These are phyloP conservation scores for Erebia palarica DNA, from an alignment of 2,888 invertebrate genomes.

Conservation along the genomic window DNA sequence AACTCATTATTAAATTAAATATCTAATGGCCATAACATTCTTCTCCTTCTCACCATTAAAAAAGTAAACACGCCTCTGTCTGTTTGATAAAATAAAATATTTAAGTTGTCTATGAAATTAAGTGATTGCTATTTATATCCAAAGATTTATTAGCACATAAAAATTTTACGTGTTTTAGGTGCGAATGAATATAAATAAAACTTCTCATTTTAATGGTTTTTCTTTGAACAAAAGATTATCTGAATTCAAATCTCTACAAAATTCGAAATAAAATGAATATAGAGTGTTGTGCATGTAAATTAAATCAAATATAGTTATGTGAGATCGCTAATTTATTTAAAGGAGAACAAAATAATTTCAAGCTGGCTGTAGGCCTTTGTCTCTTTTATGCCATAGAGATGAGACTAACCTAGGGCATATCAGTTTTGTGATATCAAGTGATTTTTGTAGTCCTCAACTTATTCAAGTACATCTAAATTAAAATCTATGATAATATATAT, in stretches of 20 bases:
- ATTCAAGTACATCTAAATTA: too few relatives aligned
- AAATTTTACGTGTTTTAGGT: slow-evolving; percentile 2
- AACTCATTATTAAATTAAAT: too few relatives aligned
- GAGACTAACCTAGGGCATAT: too few relatives aligned
- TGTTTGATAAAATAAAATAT: not conserved
- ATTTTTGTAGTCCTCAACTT: too few relatives aligned
- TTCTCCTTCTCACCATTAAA: too few relatives aligned
- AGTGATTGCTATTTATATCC: slow-evolving; percentile 1
- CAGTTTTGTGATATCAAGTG: too few relatives aligned
- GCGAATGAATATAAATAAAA: not conserved
- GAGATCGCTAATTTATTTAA: not conserved
- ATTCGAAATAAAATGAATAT: not conserved
- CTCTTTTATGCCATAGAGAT: too few relatives aligned
- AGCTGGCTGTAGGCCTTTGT: too few relatives aligned
- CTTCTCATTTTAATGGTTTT: slow-evolving; percentile 9
- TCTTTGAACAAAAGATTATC: not conserved
- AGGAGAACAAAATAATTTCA: too few relatives aligned
- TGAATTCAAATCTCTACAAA: not conserved
- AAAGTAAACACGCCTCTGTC: not conserved
- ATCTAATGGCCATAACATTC: too few relatives aligned
- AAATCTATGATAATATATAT: too few relatives aligned
- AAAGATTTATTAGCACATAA: slow-evolving; percentile 14
- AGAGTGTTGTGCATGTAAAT: not conserved
- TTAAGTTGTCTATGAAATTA: not conserved
- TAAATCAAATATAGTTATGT: not conserved